Evolutionary conservation across 2,888 invertebrate species (phyloP).

Genomic region (Zaprionus lineosus): DNA sequence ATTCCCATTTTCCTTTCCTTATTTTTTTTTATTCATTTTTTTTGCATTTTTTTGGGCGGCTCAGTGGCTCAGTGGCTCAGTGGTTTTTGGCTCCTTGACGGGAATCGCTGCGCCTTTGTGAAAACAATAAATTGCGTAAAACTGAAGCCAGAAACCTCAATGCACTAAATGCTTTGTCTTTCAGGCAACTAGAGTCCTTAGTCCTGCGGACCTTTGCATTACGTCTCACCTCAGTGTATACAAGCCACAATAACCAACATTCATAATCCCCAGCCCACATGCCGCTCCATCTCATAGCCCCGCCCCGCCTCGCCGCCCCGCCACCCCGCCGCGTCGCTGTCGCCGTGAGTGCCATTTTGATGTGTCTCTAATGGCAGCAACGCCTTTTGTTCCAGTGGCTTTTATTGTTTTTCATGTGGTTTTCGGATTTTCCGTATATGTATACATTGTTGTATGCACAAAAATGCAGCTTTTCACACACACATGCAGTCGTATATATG

Average conservation of each 20-base stretch:
- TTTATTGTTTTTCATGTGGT: conserved; percentile 60
- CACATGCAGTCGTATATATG: too few species aligned
- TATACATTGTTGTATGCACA: not conserved
- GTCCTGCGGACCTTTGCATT: too few species aligned
- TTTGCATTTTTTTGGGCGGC: too few species aligned
- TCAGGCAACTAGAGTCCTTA: too few species aligned
- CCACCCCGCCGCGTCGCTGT: not conserved
- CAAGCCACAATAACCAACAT: too few species aligned
- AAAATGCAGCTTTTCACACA: too few species aligned
- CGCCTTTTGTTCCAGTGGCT: conserved; percentile 67
- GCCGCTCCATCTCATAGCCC: conserved; percentile 4
- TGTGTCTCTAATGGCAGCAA: conserved; percentile 72
- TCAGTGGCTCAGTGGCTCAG: too few species aligned
- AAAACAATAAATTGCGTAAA: conserved; percentile 63
- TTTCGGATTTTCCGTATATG: conserved; percentile 27
- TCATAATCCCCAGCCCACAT: conserved; percentile 29
- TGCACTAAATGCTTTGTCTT: conserved; percentile 62
- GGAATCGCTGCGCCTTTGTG: conserved; percentile 1
- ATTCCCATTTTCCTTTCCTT: not conserved
- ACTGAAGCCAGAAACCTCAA: conserved; percentile 53
- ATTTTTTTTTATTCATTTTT: too few species aligned
- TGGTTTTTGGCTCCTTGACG: not conserved
- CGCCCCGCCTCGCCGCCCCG: not conserved
- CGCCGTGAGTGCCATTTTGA: conserved; percentile 70
- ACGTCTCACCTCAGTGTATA: too few species aligned